Conservation (phyloP, 2,888 invertebrate species). For the Falcaria lacertinaria region DNA sequence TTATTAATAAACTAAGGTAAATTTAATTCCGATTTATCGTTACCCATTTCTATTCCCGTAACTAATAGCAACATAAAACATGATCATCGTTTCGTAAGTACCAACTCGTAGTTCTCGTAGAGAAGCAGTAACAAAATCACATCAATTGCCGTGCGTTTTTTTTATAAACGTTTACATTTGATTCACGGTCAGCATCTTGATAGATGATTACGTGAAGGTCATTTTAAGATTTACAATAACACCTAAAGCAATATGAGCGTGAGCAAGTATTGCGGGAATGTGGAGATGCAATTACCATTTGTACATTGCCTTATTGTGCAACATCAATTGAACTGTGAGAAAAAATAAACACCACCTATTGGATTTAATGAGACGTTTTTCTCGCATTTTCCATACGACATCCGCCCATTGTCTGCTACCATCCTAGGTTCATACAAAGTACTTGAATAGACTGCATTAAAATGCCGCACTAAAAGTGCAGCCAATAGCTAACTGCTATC, state of each 20-base stretch:
- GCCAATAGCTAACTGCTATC: not conserved
- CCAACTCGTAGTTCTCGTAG: too few relatives aligned
- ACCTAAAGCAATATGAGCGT: not conserved
- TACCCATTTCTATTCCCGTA: too few relatives aligned
- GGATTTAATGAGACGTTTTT: slow-evolving; percentile 38
- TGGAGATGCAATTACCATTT: slow-evolving; percentile 23
- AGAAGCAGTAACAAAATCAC: slow-evolving; percentile 1
- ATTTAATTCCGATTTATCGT: too few relatives aligned
- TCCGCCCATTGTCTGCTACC: slow-evolving; percentile 59
- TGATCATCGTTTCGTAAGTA: too few relatives aligned
- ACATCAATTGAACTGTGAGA: slow-evolving; percentile 22
- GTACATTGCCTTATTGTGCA: slow-evolving; percentile 3
- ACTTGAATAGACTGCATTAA: not conserved
- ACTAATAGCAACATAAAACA: too few relatives aligned
- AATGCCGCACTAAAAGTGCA: not conserved
- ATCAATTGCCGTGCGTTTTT: slow-evolving; percentile 29
- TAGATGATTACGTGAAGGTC: slow-evolving; percentile 45
- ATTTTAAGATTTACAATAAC: slow-evolving; percentile 16
- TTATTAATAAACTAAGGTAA: too few relatives aligned
- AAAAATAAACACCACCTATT: slow-evolving; percentile 32
- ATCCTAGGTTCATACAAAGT: slow-evolving; percentile 4
- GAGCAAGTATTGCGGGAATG: slow-evolving; percentile 20
- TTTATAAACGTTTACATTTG: slow-evolving; percentile 40
- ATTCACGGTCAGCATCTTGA: slow-evolving; percentile 45
- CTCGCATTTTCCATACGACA: slow-evolving; percentile 48